Evolutionary conservation across 2,113 vertebrate species (phyloP).

Genomic region (Panthera leo): DNA sequence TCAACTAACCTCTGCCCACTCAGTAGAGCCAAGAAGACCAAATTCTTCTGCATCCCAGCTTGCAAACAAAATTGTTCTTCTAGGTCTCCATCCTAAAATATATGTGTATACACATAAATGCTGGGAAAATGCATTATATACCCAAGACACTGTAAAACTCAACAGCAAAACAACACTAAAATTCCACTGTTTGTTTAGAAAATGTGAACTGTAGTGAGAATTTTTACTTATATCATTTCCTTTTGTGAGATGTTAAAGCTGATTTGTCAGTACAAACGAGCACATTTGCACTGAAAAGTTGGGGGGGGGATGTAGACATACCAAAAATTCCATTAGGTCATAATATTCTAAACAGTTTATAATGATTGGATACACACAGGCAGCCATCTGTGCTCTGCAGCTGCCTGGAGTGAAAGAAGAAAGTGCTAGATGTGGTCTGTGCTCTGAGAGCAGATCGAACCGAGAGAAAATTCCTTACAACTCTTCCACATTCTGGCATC

Average conservation of each 20-base stretch:
- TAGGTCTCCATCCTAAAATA: constrained; percentile 93
- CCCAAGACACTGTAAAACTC: background rate
- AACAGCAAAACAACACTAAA: background rate
- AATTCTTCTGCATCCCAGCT: constrained; percentile 99
- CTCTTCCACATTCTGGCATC: background rate
- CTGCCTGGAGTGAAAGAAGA: background rate
- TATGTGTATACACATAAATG: background rate
- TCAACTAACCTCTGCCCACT: constrained; percentile 96
- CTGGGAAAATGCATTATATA: background rate
- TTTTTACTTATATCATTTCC: background rate
- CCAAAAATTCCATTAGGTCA: background rate
- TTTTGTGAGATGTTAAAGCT: background rate
- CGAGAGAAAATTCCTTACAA: background rate
- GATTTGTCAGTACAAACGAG: background rate
- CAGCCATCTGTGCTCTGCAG: background rate
- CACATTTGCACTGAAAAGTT: background rate
- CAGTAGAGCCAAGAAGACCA: constrained; percentile 95
- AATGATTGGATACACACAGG: background rate
- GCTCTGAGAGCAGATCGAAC: background rate
- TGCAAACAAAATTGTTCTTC: constrained; percentile 95
- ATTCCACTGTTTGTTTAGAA: background rate
- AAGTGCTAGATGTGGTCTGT: background rate
- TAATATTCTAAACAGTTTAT: background rate
- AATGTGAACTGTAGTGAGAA: background rate
- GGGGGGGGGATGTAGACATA: background rate